Evolutionary conservation across 2,888 invertebrate genomes (phyloP).

Genomic region (Arge pagana): DNA sequence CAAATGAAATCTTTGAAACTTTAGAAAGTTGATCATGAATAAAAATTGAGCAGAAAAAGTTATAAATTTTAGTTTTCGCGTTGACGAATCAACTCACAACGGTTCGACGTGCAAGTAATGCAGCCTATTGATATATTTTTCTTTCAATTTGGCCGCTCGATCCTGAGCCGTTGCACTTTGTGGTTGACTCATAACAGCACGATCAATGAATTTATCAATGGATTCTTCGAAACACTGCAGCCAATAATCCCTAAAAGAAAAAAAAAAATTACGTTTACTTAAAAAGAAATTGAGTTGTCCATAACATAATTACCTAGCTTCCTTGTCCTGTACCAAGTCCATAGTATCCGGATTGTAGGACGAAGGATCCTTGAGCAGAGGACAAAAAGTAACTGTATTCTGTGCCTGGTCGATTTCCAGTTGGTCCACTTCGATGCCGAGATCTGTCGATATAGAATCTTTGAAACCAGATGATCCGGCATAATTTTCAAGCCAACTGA

Average conservation of each 20-base stretch:
- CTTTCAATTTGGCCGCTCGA: conserved; percentile 80
- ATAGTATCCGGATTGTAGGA: conserved; percentile 91
- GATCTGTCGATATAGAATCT: conserved; percentile 57
- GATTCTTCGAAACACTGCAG: conserved; percentile 86
- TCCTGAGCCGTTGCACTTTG: conserved; percentile 75
- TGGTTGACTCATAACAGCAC: conserved; percentile 80
- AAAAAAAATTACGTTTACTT: conserved; percentile 25
- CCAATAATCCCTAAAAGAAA: conserved; percentile 76
- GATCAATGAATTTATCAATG: conserved; percentile 81
- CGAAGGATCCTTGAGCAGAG: conserved; percentile 76
- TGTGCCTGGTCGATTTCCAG: conserved; percentile 58
- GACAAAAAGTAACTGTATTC: conserved; percentile 68
- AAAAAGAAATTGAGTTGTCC: neutral
- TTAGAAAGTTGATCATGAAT: conserved; percentile 7
- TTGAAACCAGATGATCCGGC: conserved; percentile 68
- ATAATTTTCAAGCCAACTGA: conserved; percentile 72
- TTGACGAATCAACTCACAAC: conserved; percentile 64
- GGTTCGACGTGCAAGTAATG: conserved; percentile 78
- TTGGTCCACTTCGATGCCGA: conserved; percentile 53
- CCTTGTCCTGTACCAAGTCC: conserved; percentile 82
- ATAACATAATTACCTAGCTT: conserved; percentile 68
- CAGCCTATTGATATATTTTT: conserved; percentile 80
- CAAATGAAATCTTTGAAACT: conserved; percentile 7
- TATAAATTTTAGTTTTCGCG: conserved; percentile 15
- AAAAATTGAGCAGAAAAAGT: conserved; percentile 16